These are phyloP conservation scores for Lutraria rhynchaena DNA, from an alignment of 1,140 invertebrate genomes.

Conservation along the genomic window DNA sequence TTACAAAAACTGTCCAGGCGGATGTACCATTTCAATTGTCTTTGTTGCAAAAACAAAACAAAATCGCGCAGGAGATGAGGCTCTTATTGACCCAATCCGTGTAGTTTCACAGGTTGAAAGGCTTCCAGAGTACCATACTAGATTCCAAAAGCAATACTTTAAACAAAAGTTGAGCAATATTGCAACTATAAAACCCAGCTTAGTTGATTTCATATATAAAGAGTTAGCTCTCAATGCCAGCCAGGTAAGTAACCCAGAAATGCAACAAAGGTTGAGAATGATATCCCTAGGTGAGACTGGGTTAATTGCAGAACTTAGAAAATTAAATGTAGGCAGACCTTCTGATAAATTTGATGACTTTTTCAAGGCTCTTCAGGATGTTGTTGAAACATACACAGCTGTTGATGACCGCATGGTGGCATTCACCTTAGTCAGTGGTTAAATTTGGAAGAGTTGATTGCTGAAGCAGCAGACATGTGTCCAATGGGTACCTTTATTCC, in stretches of 20 bases:
- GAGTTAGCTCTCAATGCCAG: conserved; percentile 56
- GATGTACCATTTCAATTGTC: neutral
- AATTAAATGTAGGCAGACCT: conserved; percentile 25
- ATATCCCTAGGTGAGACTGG: conserved; percentile 54
- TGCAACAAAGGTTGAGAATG: conserved; percentile 48
- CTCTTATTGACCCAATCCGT: neutral
- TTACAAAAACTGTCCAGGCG: conserved; percentile 31
- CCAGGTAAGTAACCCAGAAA: conserved; percentile 32
- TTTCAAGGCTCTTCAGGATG: conserved; percentile 12
- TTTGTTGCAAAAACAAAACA: conserved; percentile 13
- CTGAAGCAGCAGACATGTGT: conserved; percentile 10
- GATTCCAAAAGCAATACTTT: conserved; percentile 23
- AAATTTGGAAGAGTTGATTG: conserved; percentile 4
- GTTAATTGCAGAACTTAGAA: conserved; percentile 49
- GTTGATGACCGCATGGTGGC: conserved; percentile 39
- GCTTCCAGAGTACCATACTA: conserved; percentile 58
- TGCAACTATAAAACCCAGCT: conserved; percentile 24
- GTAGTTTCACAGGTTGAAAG: neutral
- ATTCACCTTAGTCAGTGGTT: conserved; percentile 16
- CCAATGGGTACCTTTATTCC: conserved; percentile 24
- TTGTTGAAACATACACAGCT: conserved; percentile 12
- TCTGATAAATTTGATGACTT: conserved; percentile 18
- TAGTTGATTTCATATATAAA: conserved; percentile 56
- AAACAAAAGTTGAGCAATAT: conserved; percentile 29
- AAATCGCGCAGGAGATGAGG: conserved; percentile 1